These are phyloP conservation scores for Platycheirus albimanus DNA, from an alignment of 2,888 invertebrate genomes.

Conservation along the genomic window DNA sequence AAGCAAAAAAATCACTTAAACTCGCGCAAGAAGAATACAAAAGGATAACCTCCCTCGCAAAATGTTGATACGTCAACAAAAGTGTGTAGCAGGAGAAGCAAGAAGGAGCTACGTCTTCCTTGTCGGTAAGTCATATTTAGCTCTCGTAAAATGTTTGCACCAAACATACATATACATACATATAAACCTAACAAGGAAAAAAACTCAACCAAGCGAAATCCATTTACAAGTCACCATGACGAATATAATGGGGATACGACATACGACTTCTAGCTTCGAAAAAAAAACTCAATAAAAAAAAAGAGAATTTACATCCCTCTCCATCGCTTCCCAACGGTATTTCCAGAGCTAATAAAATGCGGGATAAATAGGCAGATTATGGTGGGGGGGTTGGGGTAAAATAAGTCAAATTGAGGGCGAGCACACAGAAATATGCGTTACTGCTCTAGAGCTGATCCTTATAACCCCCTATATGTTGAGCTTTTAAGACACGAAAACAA, in stretches of 20 bases:
- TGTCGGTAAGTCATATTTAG: constrained; percentile 18
- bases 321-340: neutral
- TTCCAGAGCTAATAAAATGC: constrained; percentile 60
- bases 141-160: neutral
- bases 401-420: constrained; percentile 50
- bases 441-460: constrained; percentile 10
- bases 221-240: constrained; percentile 18
- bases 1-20: constrained; percentile 7
- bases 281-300: neutral
- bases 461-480: constrained; percentile 13
- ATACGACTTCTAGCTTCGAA: constrained; percentile 2
- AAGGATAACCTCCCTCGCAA: neutral
- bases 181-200: neutral
- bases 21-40: neutral
- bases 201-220: constrained; percentile 4
- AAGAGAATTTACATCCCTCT: constrained; percentile 6
- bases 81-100: too few species aligned
- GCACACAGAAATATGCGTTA: constrained; percentile 28
- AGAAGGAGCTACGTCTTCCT: too few species aligned
- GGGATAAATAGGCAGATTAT: constrained; percentile 53
- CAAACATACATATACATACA: constrained; percentile 7
- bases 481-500: constrained; percentile 17
- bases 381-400: too few species aligned
- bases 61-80: constrained; percentile 2
- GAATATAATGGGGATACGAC: constrained; percentile 24